Evolutionary conservation across 2,888 invertebrate genomes (phyloP).

Genomic region (Prenolepis imparis): DNA sequence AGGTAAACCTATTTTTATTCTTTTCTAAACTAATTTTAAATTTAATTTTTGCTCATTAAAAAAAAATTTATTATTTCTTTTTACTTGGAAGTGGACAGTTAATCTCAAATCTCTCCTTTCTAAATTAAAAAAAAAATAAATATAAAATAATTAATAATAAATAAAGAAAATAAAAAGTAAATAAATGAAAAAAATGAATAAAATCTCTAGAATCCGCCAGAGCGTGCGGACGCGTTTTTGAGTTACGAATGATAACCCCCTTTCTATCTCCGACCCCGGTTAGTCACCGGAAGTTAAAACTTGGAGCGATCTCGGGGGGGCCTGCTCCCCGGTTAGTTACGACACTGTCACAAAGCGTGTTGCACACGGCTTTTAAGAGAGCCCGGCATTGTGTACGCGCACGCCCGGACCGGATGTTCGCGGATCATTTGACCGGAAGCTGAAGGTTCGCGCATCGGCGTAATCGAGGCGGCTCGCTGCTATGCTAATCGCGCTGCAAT

Average conservation of each 20-base stretch:
- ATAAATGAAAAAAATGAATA: too few relatives aligned
- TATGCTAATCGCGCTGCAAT: constrained; percentile 77
- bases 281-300: constrained; percentile 41
- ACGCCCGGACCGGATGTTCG: constrained; percentile 80
- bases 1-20: too few relatives aligned
- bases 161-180: too few relatives aligned
- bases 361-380: constrained; percentile 51
- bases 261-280: constrained; percentile 13
- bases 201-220: background rate
- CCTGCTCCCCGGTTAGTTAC: constrained; percentile 33
- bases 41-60: too few relatives aligned
- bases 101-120: too few relatives aligned
- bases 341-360: constrained; percentile 33
- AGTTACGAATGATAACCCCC: constrained; percentile 16
- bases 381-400: constrained; percentile 55
- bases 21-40: too few relatives aligned
- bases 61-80: too few relatives aligned
- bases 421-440: constrained; percentile 85
- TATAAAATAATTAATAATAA: too few relatives aligned
- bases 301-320: constrained; percentile 21
- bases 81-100: too few relatives aligned
- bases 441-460: constrained; percentile 82
- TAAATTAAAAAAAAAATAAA: too few relatives aligned
- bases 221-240: background rate
- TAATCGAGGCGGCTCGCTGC: constrained; percentile 75